Percentiles rank a stretch among this genome's conserved stretches.
phyloP scores from a whole-genome alignment of 2,888 invertebrate genomes.

The Sussaba pulchella region DNA sequence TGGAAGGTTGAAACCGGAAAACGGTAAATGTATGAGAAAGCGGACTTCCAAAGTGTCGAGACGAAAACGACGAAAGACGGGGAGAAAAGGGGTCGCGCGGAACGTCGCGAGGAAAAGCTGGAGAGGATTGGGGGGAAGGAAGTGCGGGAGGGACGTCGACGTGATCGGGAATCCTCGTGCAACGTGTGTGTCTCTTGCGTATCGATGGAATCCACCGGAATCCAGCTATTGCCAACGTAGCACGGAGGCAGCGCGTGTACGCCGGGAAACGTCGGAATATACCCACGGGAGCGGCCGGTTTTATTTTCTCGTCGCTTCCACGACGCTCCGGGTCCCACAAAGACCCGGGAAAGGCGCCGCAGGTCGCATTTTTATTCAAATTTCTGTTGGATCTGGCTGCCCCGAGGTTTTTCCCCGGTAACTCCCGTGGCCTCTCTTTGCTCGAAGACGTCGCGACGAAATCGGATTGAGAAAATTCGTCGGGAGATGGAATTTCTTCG shows the following conservation, averaged over 20 bases:
- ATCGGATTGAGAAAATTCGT: neutral
- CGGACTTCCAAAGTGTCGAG: slow-evolving; percentile 23
- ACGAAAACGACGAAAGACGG: slow-evolving; percentile 31
- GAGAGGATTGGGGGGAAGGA: slow-evolving; percentile 33
- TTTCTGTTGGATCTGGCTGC: slow-evolving; percentile 44
- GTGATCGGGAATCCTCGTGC: slow-evolving; percentile 47
- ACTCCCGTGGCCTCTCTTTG: slow-evolving; percentile 10
- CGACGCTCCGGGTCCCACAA: slow-evolving; percentile 5
- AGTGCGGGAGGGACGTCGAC: slow-evolving; percentile 18
- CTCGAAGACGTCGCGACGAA: slow-evolving; percentile 1
- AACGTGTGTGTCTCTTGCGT: slow-evolving; percentile 21
- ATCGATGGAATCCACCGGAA: slow-evolving; percentile 53
- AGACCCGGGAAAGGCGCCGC: slow-evolving; percentile 12
- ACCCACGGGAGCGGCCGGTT: slow-evolving; percentile 42
- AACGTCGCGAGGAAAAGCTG: neutral
- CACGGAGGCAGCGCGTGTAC: neutral
- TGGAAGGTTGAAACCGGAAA: neutral
- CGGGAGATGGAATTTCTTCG: slow-evolving; percentile 14
- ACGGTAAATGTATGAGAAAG: slow-evolving; percentile 21
- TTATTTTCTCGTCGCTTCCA: slow-evolving; percentile 30
- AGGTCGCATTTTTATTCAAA: slow-evolving; percentile 59
- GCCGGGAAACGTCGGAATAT: slow-evolving; percentile 33
- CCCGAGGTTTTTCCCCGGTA: slow-evolving; percentile 31
- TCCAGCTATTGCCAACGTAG: slow-evolving; percentile 35
- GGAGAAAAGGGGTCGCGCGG: slow-evolving; percentile 1